Base-by-base conservation (phyloP, 2,113 vertebrate genomes). In the Scatophagus argus region DNA sequence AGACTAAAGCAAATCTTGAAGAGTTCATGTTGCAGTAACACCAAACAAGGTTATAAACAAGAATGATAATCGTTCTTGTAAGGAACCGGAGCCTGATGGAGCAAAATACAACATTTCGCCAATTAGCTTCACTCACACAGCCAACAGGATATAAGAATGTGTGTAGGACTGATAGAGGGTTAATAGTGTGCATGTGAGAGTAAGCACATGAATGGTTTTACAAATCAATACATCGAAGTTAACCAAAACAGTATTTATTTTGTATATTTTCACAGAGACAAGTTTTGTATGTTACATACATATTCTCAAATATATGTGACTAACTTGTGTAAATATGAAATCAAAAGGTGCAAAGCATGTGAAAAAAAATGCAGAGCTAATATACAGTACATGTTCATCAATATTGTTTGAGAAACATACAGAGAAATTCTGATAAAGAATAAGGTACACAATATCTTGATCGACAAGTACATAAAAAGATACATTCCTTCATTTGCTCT, bases 401-500 rank as follows among this genome's bases (percentile, higher is more conserved):
- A 78, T 59, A 46, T 46, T 51, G 7, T 69, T 80, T 41, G 23
- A 77, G 70, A 65, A 83, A 75, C 46, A 62, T 64, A 77, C 74
- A 85, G 44, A 13, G 43, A 67, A 39, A 82, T 59, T 80, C 46
- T 68, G 58, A 76, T 69, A 84, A 84, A 78, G 64, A 90, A 88
- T 61, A 58, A 76, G 65, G 32, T 62, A 39, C 19, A 78, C 74
- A 58, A 62, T 49, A 77, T 73, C 71, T 81, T 65, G 60, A 70
- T 77, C 38, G 61, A 78, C 60, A 71, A 76, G 72, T 88, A 81
- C 43, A 71, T 81, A 56, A 82, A 92, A 89, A 82, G 61, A 79
- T 84, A 83, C 88, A 88, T 91, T 90, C 84, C 68, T 89, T 88
- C 56, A 74, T 87, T 87, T 65, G 58, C 76, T 87, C 77, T 84